Conservation (phyloP, 2,797 vertebrate genomes). For the Otolemur crassicaudatus region DNA sequence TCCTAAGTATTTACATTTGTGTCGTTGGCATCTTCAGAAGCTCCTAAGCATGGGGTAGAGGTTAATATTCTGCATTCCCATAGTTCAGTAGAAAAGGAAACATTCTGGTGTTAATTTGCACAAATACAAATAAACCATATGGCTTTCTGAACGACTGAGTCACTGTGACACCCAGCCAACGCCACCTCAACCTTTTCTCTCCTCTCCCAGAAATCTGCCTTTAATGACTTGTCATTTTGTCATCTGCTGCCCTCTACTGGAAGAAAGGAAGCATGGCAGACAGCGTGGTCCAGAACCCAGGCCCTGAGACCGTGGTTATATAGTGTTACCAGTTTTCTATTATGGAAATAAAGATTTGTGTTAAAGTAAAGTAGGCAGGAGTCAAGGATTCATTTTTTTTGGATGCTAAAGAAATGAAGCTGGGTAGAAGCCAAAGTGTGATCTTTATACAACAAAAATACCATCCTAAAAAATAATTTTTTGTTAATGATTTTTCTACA, state of each 20-base stretch:
- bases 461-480: background rate
- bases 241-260: conserved; percentile 76
- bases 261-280: background rate
- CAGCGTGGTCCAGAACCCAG: background rate
- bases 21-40: background rate
- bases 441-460: background rate
- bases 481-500: background rate
- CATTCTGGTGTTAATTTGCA: conserved; percentile 67
- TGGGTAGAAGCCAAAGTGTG: background rate
- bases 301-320: background rate
- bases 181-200: conserved; percentile 27
- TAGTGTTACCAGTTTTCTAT: background rate
- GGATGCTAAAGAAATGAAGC: background rate
- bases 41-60: conserved; percentile 10
- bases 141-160: conserved; percentile 63
- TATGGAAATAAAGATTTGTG: background rate
- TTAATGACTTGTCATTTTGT: background rate
- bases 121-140: conserved; percentile 55
- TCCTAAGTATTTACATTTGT: background rate
- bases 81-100: conserved; percentile 17
- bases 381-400: background rate
- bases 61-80: conserved; percentile 56
- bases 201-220: conserved; percentile 9
- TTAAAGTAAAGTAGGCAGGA: background rate
- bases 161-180: conserved; percentile 28